Base-by-base conservation (phyloP, 2,888 invertebrate genomes). In the Carcina quercana region DNA sequence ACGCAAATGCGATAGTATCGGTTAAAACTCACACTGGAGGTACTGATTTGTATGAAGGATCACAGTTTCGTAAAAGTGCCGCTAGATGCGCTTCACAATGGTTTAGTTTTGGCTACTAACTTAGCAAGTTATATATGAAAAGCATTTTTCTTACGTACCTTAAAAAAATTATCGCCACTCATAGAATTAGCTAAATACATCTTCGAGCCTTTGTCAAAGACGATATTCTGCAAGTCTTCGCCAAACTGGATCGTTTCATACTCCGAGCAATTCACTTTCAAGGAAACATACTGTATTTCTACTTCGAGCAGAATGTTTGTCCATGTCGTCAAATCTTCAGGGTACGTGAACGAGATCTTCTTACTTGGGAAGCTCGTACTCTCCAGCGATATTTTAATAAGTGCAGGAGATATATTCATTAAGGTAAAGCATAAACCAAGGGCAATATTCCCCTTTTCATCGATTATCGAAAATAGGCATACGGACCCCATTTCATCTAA, bases 401-500 rank as follows among this genome's bases (percentile, higher is more conserved):
- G n/a, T n/a, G n/a, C n/a, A n/a, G n/a, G n/a, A n/a, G n/a, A n/a
- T 0, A 32, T 4, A 3, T 43, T 15, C 1, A 5, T 10, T 4
- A 43, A 40, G 1, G 40, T 38, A 2, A 74, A 43, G 29, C 60
- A 59, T 2, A 76, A 8, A 4, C 48, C 51, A 3, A 75, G 24
- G 15, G 59, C 50, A 1, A 36, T 31, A 0, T 30, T 30, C 0
- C 26, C 20, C 0, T 39, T 31, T 3, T 42, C 28, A 36, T 63
- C 46, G 13, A 48, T 46, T 32, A 79, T 57, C 1, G 65, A 58
- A 41, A 80, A 76, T 3, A 76, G 26, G 29, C 63, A 71, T 5
- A 61, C 40, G 0, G 42, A 31, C n/a, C 32, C 34, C 3, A 35
- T 29, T 10, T 40, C 34, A 4, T 53, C 43, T 1, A 66, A 35